Conservation (phyloP, 2,797 vertebrate species). For the Silurus aristotelis region DNA sequence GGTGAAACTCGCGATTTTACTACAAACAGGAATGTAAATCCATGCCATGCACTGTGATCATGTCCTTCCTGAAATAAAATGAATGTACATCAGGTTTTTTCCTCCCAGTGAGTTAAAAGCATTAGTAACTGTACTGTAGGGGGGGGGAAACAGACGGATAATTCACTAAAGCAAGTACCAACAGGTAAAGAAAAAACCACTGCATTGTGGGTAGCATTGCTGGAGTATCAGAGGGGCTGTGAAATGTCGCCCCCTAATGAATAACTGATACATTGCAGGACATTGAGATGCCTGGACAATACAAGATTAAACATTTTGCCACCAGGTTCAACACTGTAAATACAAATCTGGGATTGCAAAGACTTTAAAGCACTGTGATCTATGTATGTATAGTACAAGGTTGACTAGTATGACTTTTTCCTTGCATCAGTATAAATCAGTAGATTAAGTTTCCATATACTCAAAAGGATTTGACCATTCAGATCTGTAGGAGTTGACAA, state of each 20-base stretch:
- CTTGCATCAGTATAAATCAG: not conserved
- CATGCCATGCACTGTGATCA: not conserved
- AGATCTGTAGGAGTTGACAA: not conserved
- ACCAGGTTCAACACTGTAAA: not conserved
- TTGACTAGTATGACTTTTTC: not conserved
- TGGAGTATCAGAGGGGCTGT: not conserved
- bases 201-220: slow-evolving; percentile 65
- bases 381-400: not conserved
- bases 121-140: not conserved
- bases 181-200: slow-evolving; percentile 65
- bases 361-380: too few relatives aligned
- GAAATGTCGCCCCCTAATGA: slow-evolving; percentile 52
- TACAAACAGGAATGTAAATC: slow-evolving; percentile 13
- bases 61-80: not conserved
- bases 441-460: not conserved
- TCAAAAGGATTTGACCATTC: not conserved
- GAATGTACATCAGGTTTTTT: not conserved
- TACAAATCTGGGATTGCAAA: too few relatives aligned
- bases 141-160: not conserved
- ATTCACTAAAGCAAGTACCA: slow-evolving; percentile 60
- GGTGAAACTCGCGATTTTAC: slow-evolving; percentile 37
- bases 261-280: not conserved
- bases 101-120: not conserved
- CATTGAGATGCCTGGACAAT: not conserved
- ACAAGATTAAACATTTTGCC: not conserved